Evolutionary conservation across 2,888 invertebrate genomes (phyloP).

Genomic region (Laspeyria flexula): DNA sequence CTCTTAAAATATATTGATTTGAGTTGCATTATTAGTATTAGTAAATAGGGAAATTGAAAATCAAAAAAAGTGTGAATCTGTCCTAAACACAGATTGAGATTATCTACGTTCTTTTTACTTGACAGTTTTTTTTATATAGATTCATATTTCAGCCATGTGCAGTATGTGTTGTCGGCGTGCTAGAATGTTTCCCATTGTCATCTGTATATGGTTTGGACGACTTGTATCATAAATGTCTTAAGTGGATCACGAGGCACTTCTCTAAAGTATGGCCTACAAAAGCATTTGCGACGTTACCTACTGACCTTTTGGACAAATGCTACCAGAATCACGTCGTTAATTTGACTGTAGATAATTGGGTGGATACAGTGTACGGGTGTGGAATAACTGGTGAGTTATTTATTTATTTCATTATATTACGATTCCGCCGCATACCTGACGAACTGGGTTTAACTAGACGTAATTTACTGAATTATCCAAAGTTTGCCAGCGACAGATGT

Average conservation of each 20-base stretch:
- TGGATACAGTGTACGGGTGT: constrained; percentile 94
- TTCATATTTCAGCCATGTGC: constrained; percentile 91
- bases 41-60: too few relatives aligned
- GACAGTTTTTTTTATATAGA: neutral
- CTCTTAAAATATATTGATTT: too few relatives aligned
- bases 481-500: too few relatives aligned
- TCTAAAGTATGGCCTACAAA: constrained; percentile 95
- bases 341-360: constrained; percentile 91
- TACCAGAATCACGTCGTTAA: constrained; percentile 93
- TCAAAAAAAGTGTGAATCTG: too few relatives aligned
- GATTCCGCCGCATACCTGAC: too few relatives aligned
- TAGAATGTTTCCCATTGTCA: constrained; percentile 95
- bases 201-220: constrained; percentile 95
- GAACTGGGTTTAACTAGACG: too few relatives aligned
- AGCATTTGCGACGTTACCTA: constrained; percentile 93
- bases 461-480: too few relatives aligned
- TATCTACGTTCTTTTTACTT: neutral
- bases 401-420: neutral
- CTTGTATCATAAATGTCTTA: constrained; percentile 93
- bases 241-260: constrained; percentile 95
- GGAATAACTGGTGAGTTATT: constrained; percentile 87
- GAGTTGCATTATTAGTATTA: too few relatives aligned
- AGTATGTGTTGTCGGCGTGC: constrained; percentile 93
- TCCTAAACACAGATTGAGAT: too few relatives aligned
- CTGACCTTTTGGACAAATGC: constrained; percentile 93